These are phyloP conservation scores for Callinectes sapidus DNA, from an alignment of 2,888 invertebrate genomes.

Conservation along the genomic window DNA sequence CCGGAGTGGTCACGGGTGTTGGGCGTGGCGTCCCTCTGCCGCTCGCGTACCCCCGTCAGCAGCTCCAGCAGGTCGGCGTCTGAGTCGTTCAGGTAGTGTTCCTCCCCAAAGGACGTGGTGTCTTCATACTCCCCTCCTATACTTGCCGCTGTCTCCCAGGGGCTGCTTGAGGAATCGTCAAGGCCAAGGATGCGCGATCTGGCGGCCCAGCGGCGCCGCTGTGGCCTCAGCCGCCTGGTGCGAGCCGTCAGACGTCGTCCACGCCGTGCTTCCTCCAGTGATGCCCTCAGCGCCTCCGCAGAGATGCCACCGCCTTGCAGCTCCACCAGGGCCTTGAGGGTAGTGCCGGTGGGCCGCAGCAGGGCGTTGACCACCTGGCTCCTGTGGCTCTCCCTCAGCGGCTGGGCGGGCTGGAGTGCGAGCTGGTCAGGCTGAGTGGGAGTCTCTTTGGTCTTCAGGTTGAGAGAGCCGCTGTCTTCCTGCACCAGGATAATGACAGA, in stretches of 20 bases:
- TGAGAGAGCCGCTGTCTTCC: background rate
- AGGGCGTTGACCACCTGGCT: background rate
- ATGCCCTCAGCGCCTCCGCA: background rate
- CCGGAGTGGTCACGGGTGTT: background rate
- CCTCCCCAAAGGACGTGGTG: background rate
- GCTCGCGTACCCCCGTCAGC: background rate
- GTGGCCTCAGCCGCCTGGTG: conserved; percentile 31
- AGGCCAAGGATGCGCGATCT: background rate
- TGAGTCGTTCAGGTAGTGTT: background rate
- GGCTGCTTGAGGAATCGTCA: background rate
- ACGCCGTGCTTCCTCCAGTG: background rate
- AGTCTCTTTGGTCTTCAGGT: background rate
- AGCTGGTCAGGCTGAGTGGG: background rate
- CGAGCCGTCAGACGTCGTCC: background rate
- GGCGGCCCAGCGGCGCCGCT: background rate
- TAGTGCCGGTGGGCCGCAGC: background rate
- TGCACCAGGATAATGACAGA: conserved; percentile 2
- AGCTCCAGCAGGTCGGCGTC: background rate
- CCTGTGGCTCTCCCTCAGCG: background rate
- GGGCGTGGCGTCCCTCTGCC: background rate
- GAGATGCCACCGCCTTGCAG: background rate
- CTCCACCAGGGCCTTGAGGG: background rate
- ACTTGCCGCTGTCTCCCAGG: background rate
- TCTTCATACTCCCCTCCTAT: background rate
- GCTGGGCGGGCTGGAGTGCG: background rate